Percentiles rank a stretch among this genome's conserved stretches.
These are phyloP conservation scores for Entelurus aequoreus DNA, from an alignment of 2,113 vertebrate genomes.

Conservation along the genomic window DNA sequence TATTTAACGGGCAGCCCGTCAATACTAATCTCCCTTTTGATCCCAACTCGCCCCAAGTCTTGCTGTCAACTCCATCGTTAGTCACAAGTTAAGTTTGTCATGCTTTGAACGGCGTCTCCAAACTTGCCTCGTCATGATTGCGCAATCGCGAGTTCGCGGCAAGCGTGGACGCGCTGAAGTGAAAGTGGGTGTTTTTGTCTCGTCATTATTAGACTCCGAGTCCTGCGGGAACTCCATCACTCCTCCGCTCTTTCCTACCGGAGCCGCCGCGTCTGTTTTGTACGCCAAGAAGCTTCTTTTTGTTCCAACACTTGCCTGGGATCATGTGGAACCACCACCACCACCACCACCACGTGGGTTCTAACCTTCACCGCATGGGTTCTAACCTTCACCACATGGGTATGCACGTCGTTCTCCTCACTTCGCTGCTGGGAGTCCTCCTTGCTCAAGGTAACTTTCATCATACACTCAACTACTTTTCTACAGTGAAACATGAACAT, in stretches of 20 bases:
- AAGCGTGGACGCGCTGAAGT: not conserved
- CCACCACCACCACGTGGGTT: too few species aligned
- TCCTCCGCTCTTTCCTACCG: not conserved
- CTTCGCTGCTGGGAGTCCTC: constrained; percentile 59
- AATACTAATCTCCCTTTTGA: too few species aligned
- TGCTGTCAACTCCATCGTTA: too few species aligned
- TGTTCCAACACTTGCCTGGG: too few species aligned
- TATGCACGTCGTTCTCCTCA: constrained; percentile 49
- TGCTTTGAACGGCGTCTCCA: too few species aligned
- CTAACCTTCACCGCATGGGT: too few species aligned
- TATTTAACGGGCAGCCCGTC: too few species aligned
- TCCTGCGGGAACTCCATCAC: constrained; percentile 2
- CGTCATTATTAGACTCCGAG: not conserved
- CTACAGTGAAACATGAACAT: too few species aligned
- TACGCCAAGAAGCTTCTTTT: not conserved
- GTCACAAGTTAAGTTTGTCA: too few species aligned
- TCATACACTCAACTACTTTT: not conserved
- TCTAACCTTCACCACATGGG: constrained; percentile 49
- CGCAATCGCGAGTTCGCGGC: not conserved
- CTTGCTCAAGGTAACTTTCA: constrained; percentile 68
- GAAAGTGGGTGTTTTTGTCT: constrained; percentile 1
- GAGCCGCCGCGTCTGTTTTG: not conserved
- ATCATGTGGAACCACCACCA: too few species aligned
- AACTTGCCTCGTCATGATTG: not conserved
- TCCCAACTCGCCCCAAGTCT: too few species aligned